Conservation (phyloP, 2,888 invertebrate genomes). For the Dichetophora obliterata region DNA sequence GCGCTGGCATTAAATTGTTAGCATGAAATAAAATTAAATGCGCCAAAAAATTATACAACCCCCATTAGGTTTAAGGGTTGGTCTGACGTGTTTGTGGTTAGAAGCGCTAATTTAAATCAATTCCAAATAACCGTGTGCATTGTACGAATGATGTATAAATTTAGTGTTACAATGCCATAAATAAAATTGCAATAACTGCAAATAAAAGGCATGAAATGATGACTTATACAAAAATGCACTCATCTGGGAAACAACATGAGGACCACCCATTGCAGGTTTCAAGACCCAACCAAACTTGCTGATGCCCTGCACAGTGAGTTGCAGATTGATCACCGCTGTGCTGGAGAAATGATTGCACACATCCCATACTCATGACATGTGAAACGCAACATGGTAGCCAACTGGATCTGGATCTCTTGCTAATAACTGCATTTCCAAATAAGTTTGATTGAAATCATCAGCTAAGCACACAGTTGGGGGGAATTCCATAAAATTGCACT, state of each 20-base stretch:
- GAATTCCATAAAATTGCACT: conserved; percentile 53
- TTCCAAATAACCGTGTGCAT: conserved; percentile 58
- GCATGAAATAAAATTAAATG: conserved; percentile 15
- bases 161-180: conserved; percentile 3
- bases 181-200: background rate
- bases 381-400: conserved; percentile 18
- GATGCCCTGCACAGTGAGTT: conserved; percentile 58
- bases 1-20: conserved; percentile 1
- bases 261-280: background rate
- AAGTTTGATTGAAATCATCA: conserved; percentile 64
- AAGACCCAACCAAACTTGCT: conserved; percentile 56
- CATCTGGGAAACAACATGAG: background rate
- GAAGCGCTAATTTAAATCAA: conserved; percentile 64
- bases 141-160: conserved; percentile 16
- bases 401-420: conserved; percentile 42
- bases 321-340: conserved; percentile 55
- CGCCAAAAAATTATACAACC: background rate
- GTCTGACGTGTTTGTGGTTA: conserved; percentile 56
- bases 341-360: conserved; percentile 45
- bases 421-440: conserved; percentile 63
- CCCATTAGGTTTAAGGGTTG: background rate
- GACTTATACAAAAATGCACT: background rate
- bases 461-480: conserved; percentile 60
- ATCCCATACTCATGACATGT: conserved; percentile 25
- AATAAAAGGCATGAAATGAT: background rate